Percentiles rank a stretch among this genome's conserved stretches.
These are phyloP conservation scores for Eristalis tenax DNA, from an alignment of 2,888 invertebrate species.

Conservation along the genomic window DNA sequence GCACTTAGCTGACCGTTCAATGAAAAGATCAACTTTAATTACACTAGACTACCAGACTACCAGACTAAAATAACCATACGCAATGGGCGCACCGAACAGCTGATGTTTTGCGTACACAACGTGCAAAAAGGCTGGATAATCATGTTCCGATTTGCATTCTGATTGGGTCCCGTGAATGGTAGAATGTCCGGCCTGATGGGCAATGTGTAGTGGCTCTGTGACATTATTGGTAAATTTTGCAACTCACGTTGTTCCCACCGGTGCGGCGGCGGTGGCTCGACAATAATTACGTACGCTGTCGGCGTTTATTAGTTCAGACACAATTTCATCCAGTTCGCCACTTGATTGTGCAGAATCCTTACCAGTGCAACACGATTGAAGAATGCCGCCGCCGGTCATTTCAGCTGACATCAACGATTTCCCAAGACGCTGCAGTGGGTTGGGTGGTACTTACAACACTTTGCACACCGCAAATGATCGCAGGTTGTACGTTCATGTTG, in stretches of 20 bases:
- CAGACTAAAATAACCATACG: not conserved
- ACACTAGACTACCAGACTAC: not conserved
- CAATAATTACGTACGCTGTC: not conserved
- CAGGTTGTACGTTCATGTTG: slow-evolving; percentile 9
- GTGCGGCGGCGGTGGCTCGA: not conserved
- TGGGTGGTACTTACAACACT: slow-evolving; percentile 16
- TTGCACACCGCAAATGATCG: slow-evolving; percentile 19
- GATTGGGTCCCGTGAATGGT: slow-evolving; percentile 2
- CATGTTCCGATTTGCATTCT: slow-evolving; percentile 31
- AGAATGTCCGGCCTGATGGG: not conserved
- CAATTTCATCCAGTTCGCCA: not conserved
- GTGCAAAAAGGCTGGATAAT: slow-evolving; percentile 22
- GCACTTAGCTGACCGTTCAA: not conserved
- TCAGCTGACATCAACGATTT: not conserved
- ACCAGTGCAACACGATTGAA: not conserved
- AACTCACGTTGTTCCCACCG: not conserved
- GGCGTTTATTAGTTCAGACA: not conserved
- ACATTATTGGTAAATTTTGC: not conserved
- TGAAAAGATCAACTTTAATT: not conserved
- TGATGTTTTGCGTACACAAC: not conserved
- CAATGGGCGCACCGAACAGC: not conserved
- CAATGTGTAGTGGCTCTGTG: not conserved
- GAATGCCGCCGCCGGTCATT: not conserved
- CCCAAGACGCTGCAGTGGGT: not conserved
- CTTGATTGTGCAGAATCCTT: not conserved